Base-by-base conservation (phyloP, 2,113 vertebrate species). In the Eubucco bourcierii region DNA sequence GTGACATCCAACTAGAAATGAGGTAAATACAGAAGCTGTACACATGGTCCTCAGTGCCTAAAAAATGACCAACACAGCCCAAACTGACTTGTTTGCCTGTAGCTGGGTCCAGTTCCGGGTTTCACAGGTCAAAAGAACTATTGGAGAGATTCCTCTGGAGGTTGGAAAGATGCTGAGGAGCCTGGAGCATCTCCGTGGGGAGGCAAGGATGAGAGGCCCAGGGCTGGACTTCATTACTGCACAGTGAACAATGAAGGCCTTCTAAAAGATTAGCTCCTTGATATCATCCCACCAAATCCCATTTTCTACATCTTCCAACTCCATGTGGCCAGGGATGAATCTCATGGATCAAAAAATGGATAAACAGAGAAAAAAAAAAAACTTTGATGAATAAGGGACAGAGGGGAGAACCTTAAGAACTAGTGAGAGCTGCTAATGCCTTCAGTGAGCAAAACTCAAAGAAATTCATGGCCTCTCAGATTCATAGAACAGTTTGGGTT, bases 381-480 rank as follows among this genome's bases (percentile, higher is more conserved):
- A 16, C 16, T 46, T 18, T 0, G 29, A 44, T 1, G 23, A 78
- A 33, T 0, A 5, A 19, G 25, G 33, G 25, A 6, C 3, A 10
- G 66, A n/a, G 28, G 65, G 4, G 63, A 70, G 33, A 47, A 9
- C 29, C 2, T 0, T 3, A 8, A 33, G 41, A 34, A 33, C 58
- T 29, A 27, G 25, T 9, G 2, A 14, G 10, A 16, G 6, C 37
- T 31, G 34, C 17, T 9, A 7, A 34, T 33, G 7, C 24, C 27
- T 41, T 41, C 20, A 1, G 28, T 2, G 4, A 6, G 16, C 33
- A 8, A 64, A 31, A 7, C 52, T 10, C n/a, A 3, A 7, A 13
- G 41, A 46, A 46, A 46, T 46, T 46, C 44, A 46, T 46, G 44
- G 44, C 15, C 44, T 46, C 44, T 18, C 15, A 46, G 44, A 46